A percentile compares a stretch with the other conserved stretches of the same genome.
Conservation (phyloP, 2,113 vertebrate genomes). For the Acrocephalus kingi region DNA sequence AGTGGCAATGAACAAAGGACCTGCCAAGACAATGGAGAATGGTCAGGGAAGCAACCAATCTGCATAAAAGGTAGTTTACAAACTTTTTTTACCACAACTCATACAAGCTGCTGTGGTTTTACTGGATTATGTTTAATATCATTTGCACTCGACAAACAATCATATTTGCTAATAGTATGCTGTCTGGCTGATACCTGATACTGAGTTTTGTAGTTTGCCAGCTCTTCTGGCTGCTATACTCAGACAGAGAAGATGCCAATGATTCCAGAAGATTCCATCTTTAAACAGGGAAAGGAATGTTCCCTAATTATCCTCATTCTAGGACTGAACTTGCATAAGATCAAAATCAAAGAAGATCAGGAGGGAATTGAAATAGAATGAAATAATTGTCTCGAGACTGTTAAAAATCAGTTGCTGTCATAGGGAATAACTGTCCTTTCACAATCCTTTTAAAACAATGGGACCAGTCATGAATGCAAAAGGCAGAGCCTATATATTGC, state of each 20-base stretch:
- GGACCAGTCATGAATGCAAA: background rate
- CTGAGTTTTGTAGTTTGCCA: background rate
- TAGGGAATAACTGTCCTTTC: background rate
- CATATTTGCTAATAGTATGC: background rate
- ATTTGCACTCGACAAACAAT: background rate
- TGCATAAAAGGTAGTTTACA: constrained; percentile 87
- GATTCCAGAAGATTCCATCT: background rate
- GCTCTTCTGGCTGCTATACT: background rate
- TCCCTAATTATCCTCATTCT: background rate
- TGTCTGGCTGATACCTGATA: background rate
- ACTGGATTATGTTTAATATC: background rate
- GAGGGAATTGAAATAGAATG: background rate
- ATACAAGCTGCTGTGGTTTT: background rate
- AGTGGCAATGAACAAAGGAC: constrained; percentile 86
- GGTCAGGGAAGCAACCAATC: constrained; percentile 89
- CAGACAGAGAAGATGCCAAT: background rate
- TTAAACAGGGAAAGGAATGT: background rate
- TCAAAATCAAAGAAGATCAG: background rate
- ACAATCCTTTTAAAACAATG: background rate
- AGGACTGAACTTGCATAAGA: background rate
- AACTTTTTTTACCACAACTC: background rate
- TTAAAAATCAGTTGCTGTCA: background rate
- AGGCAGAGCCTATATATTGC: background rate
- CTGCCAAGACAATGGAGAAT: constrained; percentile 86
- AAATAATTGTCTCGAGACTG: background rate